Evolutionary conservation across 2,113 vertebrate species (phyloP).

Genomic region (Chitala chitala): DNA sequence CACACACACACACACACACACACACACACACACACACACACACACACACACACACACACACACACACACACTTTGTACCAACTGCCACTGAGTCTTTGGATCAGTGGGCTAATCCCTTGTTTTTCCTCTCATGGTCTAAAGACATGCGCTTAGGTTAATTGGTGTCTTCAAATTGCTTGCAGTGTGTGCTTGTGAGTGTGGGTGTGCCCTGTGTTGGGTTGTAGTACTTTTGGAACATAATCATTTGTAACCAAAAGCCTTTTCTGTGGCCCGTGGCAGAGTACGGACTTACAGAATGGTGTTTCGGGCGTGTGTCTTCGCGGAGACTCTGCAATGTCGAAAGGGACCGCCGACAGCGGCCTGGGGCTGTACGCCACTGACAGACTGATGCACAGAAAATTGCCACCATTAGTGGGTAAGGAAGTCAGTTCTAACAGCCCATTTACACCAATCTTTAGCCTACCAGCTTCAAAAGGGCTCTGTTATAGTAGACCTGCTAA

Average conservation of each 20-base stretch:
- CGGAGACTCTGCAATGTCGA: slow-evolving; percentile 61
- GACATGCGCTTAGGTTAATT: no score
- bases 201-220: no score
- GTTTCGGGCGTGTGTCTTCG: slow-evolving; percentile 32
- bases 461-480: not conserved
- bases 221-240: not conserved
- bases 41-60: no score
- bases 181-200: no score
- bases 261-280: not conserved
- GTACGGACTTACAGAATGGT: not conserved
- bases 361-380: slow-evolving; percentile 53
- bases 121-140: no score
- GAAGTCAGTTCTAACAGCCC: not conserved
- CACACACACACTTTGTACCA: no score
- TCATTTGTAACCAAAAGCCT: not conserved
- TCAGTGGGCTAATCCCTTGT: no score
- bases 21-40: no score
- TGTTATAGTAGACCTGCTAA: no score
- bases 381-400: slow-evolving; percentile 3
- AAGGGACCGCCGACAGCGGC: slow-evolving; percentile 62
- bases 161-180: no score
- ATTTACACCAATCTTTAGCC: not conserved
- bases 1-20: no score
- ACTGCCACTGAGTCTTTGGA: no score
- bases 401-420: slow-evolving; percentile 43